Evolutionary conservation across 2,113 vertebrate genomes (phyloP).

Genomic region (Halcyon malimbica): DNA sequence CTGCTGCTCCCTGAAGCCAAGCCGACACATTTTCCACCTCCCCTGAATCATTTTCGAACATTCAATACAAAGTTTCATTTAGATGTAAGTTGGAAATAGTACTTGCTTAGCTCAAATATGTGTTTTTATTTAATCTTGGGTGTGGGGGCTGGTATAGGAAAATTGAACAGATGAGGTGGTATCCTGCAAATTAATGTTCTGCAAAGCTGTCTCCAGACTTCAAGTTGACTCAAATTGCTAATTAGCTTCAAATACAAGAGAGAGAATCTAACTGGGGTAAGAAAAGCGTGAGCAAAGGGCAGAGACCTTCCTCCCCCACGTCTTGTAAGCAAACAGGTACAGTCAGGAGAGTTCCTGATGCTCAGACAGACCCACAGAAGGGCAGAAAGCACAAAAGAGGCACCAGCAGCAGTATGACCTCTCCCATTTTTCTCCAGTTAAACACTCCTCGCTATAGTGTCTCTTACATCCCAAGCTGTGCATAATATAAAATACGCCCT

Average conservation of each 20-base stretch:
- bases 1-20: background rate
- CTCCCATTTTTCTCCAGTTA: background rate
- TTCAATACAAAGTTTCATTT: background rate
- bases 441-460: rapidly evolving
- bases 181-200: background rate
- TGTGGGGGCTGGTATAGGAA: background rate
- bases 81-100: background rate
- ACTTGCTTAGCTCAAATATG: background rate
- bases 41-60: background rate
- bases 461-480: background rate
- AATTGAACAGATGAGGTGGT: rapidly evolving
- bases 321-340: background rate
- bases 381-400: background rate
- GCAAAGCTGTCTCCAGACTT: background rate
- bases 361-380: background rate
- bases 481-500: background rate
- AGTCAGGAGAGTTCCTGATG: background rate
- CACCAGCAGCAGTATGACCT: rapidly evolving
- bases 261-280: background rate
- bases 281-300: background rate
- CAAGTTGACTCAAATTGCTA: background rate
- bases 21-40: background rate
- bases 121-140: background rate
- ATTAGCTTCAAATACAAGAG: background rate
- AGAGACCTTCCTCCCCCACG: background rate